Conservation (phyloP, 2,888 invertebrate genomes). For the Microdon myrmicae region DNA sequence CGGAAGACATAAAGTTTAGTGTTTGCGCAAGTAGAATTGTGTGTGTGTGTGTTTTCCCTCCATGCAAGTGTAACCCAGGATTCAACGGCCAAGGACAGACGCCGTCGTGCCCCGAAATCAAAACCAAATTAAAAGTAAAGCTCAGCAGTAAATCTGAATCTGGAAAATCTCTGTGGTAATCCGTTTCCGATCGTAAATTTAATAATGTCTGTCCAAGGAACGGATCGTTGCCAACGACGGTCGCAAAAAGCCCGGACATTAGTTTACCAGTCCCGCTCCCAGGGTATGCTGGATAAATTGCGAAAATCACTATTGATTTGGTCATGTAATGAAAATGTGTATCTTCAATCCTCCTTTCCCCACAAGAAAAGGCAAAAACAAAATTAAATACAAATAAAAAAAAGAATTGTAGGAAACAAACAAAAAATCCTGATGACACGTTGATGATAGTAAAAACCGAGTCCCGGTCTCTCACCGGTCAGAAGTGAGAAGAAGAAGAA, state of each 20-base stretch:
- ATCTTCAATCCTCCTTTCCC: constrained; percentile 5
- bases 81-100: not conserved
- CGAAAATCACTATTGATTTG: constrained; percentile 49
- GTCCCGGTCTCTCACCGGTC: constrained; percentile 5
- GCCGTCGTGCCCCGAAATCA: constrained; percentile 28
- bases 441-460: constrained; percentile 34
- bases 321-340: constrained; percentile 38
- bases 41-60: constrained; percentile 7
- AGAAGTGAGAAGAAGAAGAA: constrained; percentile 9
- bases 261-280: not conserved
- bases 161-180: constrained; percentile 52
- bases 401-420: no score
- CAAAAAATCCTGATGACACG: constrained; percentile 39
- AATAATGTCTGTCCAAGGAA: constrained; percentile 40
- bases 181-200: constrained; percentile 51
- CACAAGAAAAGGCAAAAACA: no score
- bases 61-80: not conserved
- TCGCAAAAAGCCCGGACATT: constrained; percentile 15
- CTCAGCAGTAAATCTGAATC: constrained; percentile 51
- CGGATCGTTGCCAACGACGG: constrained; percentile 7
- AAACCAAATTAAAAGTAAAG: constrained; percentile 52
- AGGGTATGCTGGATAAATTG: constrained; percentile 22
- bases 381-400: no score
- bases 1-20: no score
- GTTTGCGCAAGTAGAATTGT: no score